Percentiles rank a stretch among this genome's conserved stretches.
Conservation (phyloP, 2,797 vertebrate species). For the Tapirus indicus region DNA sequence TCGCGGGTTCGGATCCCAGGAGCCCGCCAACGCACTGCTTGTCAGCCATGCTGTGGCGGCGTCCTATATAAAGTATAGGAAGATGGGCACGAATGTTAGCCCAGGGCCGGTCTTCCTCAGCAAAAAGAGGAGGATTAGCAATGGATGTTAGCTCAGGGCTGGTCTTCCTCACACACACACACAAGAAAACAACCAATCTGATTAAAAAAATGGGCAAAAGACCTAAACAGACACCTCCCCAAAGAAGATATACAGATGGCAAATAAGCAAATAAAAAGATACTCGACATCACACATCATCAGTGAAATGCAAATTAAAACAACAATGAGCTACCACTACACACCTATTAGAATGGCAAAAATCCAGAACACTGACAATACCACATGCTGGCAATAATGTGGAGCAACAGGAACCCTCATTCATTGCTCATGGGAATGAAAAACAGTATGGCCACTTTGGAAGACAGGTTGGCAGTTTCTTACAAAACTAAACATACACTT, state of each 20-base stretch:
- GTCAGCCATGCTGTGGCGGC: too few species aligned
- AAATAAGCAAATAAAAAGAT: constrained; percentile 46
- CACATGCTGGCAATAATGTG: background rate
- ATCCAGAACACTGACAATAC: background rate
- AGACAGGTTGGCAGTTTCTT: background rate
- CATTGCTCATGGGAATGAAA: background rate
- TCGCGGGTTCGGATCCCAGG: too few species aligned
- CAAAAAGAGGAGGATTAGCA: too few species aligned
- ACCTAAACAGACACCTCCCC: background rate
- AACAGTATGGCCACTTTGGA: background rate
- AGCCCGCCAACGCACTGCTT: too few species aligned
- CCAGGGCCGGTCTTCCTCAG: too few species aligned
- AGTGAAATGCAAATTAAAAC: constrained; percentile 34
- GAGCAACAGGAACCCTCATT: background rate
- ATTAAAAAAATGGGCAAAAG: constrained; percentile 25
- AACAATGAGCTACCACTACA: background rate
- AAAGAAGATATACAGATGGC: background rate
- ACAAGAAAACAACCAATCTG: background rate
- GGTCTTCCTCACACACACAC: background rate
- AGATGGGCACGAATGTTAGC: too few species aligned
- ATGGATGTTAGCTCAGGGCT: too few species aligned
- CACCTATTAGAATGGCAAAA: constrained; percentile 42
- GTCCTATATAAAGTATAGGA: too few species aligned
- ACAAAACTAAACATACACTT: background rate
- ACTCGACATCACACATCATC: background rate